A percentile compares a stretch with the other conserved stretches of the same genome.
Conservation (phyloP, 53 echinoderm and acorn worm species). For the Henricia sp. region DNA sequence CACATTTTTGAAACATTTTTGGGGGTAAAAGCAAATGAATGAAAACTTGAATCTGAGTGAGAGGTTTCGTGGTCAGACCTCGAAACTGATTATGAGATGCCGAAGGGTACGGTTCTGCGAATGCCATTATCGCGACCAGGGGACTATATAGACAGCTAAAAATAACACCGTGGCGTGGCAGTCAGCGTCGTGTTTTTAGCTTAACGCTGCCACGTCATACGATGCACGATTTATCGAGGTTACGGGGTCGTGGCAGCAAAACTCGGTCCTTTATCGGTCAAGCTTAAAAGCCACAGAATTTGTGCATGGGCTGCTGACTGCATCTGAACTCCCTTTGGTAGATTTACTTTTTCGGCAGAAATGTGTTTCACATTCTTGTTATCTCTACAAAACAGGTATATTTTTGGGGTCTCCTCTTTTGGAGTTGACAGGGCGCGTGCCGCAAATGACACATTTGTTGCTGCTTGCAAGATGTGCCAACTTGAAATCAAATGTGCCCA, state of each 20-base stretch:
- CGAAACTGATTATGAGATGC: too few relatives aligned
- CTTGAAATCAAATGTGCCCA: too few relatives aligned
- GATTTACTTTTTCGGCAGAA: not conserved
- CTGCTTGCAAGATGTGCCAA: too few relatives aligned
- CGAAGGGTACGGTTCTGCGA: constrained; percentile 42
- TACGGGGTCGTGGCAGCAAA: constrained; percentile 5
- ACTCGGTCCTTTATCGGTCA: not conserved
- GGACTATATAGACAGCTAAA: constrained; percentile 57
- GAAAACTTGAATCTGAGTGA: not conserved
- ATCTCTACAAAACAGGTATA: constrained; percentile 7
- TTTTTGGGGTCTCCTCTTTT: not conserved
- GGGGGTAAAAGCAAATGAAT: not conserved
- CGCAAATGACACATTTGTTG: too few relatives aligned
- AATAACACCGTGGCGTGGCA: constrained; percentile 31
- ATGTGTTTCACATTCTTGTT: constrained; percentile 14
- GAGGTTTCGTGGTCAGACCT: constrained; percentile 24
- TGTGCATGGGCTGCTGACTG: constrained; percentile 36
- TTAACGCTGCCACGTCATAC: not conserved
- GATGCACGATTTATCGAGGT: constrained; percentile 61
- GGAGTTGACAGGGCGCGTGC: too few relatives aligned
- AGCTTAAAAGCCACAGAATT: constrained; percentile 26
- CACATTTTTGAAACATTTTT: not conserved
- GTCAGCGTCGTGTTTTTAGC: not conserved
- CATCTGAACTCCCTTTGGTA: constrained; percentile 36
- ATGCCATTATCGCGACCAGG: constrained; percentile 17